Evolutionary conservation across 2,797 vertebrate genomes (phyloP).

Genomic region (Apogon hyalosoma): DNA sequence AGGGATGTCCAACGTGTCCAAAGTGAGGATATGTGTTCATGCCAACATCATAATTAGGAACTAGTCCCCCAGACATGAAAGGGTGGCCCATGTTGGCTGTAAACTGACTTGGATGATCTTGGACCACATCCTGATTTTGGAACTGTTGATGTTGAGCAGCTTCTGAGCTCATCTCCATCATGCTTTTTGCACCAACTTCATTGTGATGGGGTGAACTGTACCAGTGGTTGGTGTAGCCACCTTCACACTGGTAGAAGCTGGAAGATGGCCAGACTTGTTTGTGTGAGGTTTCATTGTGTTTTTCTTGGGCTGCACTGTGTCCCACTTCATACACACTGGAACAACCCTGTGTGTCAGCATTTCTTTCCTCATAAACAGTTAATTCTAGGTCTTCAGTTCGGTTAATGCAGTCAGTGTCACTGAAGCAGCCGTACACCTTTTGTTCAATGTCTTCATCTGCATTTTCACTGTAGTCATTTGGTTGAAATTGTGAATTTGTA

Average conservation of each 20-base stretch:
- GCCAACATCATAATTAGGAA: slow-evolving; percentile 4
- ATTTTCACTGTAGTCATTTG: background rate
- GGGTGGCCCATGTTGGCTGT: background rate
- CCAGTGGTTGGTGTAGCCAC: slow-evolving; percentile 1
- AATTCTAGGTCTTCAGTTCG: background rate
- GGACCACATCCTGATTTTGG: slow-evolving; percentile 10
- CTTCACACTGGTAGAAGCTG: background rate
- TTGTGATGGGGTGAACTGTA: slow-evolving; percentile 5
- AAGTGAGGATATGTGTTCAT: background rate
- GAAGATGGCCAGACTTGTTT: slow-evolving; percentile 1
- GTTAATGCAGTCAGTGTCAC: background rate
- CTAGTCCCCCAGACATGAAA: background rate
- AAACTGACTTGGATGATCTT: background rate
- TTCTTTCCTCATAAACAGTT: background rate
- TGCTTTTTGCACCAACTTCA: background rate
- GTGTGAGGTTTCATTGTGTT: background rate
- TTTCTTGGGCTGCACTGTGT: background rate
- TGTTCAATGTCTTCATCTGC: background rate
- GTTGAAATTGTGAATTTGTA: slow-evolving; percentile 12
- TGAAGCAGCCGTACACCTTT: background rate
- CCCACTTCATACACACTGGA: background rate
- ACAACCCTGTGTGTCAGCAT: background rate
- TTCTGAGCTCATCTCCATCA: background rate
- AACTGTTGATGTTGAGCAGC: background rate
- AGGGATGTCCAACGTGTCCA: background rate